A percentile compares a stretch with the other conserved stretches of the same genome.
phyloP scores from a whole-genome alignment of 2,888 invertebrate species.

The Nemoura dubitans region DNA sequence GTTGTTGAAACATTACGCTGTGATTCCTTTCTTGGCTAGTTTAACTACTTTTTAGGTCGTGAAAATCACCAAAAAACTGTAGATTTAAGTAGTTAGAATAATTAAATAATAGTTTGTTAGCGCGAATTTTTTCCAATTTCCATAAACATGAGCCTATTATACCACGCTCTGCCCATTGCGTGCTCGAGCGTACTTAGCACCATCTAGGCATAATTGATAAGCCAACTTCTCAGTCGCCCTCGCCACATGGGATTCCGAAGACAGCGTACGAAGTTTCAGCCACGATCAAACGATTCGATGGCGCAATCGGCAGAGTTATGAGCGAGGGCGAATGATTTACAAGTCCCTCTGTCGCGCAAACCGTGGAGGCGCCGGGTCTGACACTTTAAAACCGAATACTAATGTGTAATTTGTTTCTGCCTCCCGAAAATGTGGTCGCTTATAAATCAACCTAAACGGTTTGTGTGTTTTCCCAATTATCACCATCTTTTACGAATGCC shows the following conservation, averaged over 20 bases:
- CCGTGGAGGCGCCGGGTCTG: neutral
- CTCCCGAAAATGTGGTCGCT: neutral
- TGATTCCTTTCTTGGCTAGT: neutral
- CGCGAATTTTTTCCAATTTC: neutral
- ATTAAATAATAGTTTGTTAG: neutral
- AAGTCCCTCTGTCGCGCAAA: neutral
- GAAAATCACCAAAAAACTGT: neutral
- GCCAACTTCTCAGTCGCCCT: neutral
- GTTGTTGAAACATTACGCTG: neutral
- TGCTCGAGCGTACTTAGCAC: neutral
- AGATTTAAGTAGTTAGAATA: neutral
- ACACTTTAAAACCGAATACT: neutral
- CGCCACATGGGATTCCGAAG: neutral
- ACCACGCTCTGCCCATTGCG: neutral
- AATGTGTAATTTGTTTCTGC: neutral
- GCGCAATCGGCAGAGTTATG: neutral
- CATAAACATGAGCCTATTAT: neutral
- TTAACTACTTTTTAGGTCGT: neutral
- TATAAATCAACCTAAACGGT: neutral
- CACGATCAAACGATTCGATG: neutral
- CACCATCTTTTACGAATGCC: neutral
- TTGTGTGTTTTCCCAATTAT: conserved; percentile 12
- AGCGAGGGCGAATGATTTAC: neutral
- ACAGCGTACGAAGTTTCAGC: neutral
- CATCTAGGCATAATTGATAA: neutral